Evolutionary conservation across 2,113 vertebrate genomes (phyloP).

Genomic region (Condylura cristata): DNA sequence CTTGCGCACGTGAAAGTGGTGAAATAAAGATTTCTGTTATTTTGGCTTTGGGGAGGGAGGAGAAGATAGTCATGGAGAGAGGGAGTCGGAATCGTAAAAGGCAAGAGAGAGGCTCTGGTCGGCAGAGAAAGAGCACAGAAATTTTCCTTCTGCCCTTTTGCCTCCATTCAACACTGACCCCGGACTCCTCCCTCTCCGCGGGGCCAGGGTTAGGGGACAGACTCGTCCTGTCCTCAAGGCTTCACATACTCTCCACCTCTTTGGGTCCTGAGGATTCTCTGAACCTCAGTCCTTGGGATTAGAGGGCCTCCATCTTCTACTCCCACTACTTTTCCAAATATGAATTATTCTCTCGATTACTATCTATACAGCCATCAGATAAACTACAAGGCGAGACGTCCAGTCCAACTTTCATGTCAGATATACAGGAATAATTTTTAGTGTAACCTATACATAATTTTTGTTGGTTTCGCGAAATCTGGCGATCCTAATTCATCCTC

Average conservation of each 20-base stretch:
- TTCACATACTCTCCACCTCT: background rate
- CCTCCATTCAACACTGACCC: background rate
- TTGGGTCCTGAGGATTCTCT: background rate
- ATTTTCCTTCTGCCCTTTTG: background rate
- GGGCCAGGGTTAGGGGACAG: background rate
- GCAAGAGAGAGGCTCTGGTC: background rate
- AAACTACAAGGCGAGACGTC: background rate
- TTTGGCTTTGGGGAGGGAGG: background rate
- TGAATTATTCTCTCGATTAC: background rate
- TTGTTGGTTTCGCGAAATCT: conserved; percentile 39
- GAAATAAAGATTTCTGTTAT: background rate
- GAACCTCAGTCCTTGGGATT: background rate
- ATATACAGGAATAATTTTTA: background rate
- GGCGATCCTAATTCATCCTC: background rate
- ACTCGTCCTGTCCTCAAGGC: too few relatives aligned
- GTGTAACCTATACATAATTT: background rate
- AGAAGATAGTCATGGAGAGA: background rate
- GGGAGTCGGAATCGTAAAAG: background rate
- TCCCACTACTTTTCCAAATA: background rate
- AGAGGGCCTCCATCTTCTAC: background rate
- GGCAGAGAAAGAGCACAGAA: background rate
- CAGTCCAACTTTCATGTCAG: background rate
- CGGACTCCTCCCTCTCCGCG: background rate
- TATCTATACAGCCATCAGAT: background rate
- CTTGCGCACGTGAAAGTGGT: background rate